Base-by-base conservation (phyloP, 2,888 invertebrate genomes). In the Heteromyza rotundicornis region DNA sequence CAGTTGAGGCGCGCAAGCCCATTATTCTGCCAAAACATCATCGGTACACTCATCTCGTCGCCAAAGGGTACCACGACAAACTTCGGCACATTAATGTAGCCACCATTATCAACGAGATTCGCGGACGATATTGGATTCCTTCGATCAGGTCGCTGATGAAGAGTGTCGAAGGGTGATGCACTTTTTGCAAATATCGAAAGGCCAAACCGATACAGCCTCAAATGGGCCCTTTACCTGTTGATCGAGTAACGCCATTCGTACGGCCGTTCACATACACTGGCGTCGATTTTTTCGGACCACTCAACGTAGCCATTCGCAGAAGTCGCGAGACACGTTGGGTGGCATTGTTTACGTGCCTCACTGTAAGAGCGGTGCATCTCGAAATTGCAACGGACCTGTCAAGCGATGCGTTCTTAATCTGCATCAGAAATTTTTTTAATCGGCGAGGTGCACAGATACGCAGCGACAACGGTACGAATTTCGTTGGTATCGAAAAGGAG, bases 261-360 rank as follows among this genome's bases (percentile, higher is more conserved):
- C 20, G 27, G 16, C 49, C 57, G 3, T 57, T 57, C 17, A 19
- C 57, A 20, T 57, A 50, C 23, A 49, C 57, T 14, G 57, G 57
- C 22, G 22, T 50, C 2, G 57, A 57, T 50, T 57, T 14, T 23
- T 57, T 44, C 24, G 57, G 57, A 2, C 57, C 52, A 5, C 3
- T 24, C 14, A 2, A 7, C 2, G 52, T 52, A 24, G n/a, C 52
- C 2, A 16, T 27, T 16, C 14, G 24, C 2, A 7, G 52, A 5
- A 12, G 24, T 27, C 23, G 12, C 7, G 52, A 52, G 16, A 52
- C 22, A 24, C 2, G 52, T 2, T 24, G 52, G 52, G 52, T 52
- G 14, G 14, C 24, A 5, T 19, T 50, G 12, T 24, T 52, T 10
- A 52, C 52, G 2, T 52, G 52, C n/a, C 27, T 27, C n/a, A 27